Evolutionary conservation across 2,888 invertebrate species (phyloP), one percentile per base, ranked within the genome.

Genomic region (Eupithecia subfuscata): DNA sequence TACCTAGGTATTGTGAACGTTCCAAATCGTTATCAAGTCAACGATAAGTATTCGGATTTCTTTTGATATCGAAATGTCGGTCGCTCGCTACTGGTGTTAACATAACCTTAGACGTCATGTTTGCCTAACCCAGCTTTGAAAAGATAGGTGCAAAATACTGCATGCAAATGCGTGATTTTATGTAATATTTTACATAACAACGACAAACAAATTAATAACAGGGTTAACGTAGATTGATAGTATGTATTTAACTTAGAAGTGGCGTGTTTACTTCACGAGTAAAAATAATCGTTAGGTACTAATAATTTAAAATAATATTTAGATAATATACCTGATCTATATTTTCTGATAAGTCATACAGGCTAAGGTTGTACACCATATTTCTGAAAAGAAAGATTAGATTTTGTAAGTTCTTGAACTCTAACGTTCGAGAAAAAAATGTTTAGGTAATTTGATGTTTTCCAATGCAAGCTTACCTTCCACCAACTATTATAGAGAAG

Each of bases 361-460:
- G 95, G 90, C 98, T 98, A 90, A 99, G 96, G 93, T 98, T 99
- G 95, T 98, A 98, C 84, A 98, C 96, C 84, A 97, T 96, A 93
- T 98, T 98, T 92, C 98, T 98, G 96, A 78, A 95, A 95, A 89
- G 88, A 86, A 80, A 56, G 52, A 56, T 52, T 11, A 56, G 11
- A 56, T 56, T 9, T 18, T 22, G 11, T 56, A 2, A 56, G 22
- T 22, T 1, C 60, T 12, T 25, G 60, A 60, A 25, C 5, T 22
- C 4, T n/a, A 52, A 52, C 2, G 22, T 56, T 56, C 22, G 0
- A 52, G 22, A 56, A 12, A 11, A 22, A 56, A 22, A 45, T 52
- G 9, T n/a, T 9, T n/a, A 9, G 14, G 43, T 43, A 18, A 25
- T 60, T 60, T 22, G 3, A 14, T 14, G 56, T 9, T 25, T 25